Evolutionary conservation across 2,113 vertebrate species (phyloP).

Genomic region (Abramis brama): DNA sequence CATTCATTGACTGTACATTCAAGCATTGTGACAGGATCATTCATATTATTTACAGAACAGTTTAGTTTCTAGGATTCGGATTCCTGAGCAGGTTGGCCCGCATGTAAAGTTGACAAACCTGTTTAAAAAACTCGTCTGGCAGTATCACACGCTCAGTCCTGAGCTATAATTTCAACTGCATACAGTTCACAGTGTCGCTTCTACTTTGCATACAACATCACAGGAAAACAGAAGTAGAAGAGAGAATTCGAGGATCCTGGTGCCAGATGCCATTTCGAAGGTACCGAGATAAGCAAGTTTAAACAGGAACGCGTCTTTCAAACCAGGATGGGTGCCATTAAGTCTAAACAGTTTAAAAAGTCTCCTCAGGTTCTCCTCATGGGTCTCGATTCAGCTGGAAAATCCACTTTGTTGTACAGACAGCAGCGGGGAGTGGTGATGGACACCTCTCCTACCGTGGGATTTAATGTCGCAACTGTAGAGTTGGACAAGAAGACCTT

Average conservation of each 20-base stretch:
- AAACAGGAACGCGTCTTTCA: not conserved
- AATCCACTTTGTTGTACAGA: slow-evolving; percentile 79
- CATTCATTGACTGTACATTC: no score
- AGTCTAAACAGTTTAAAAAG: slow-evolving; percentile 32
- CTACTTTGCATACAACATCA: slow-evolving; percentile 20
- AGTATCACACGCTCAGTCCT: not conserved
- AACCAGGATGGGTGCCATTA: slow-evolving; percentile 32
- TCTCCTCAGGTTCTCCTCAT: slow-evolving; percentile 67
- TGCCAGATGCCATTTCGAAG: not conserved
- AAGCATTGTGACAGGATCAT: not conserved
- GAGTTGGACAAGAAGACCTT: slow-evolving; percentile 72
- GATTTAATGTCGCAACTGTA: slow-evolving; percentile 86
- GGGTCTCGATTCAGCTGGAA: slow-evolving; percentile 79
- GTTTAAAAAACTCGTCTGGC: slow-evolving; percentile 50
- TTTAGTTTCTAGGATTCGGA: not conserved
- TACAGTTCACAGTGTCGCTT: not conserved
- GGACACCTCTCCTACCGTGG: slow-evolving; percentile 83
- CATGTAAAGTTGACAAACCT: slow-evolving; percentile 24
- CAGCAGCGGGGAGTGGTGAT: slow-evolving; percentile 76
- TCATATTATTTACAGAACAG: not conserved
- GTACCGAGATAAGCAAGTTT: not conserved
- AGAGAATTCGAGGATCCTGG: not conserved
- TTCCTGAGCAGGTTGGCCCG: not conserved
- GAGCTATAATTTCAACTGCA: not conserved
- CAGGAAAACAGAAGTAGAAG: not conserved